Base-by-base conservation (phyloP, 1,140 invertebrate species). In the Bacillus rossius region DNA sequence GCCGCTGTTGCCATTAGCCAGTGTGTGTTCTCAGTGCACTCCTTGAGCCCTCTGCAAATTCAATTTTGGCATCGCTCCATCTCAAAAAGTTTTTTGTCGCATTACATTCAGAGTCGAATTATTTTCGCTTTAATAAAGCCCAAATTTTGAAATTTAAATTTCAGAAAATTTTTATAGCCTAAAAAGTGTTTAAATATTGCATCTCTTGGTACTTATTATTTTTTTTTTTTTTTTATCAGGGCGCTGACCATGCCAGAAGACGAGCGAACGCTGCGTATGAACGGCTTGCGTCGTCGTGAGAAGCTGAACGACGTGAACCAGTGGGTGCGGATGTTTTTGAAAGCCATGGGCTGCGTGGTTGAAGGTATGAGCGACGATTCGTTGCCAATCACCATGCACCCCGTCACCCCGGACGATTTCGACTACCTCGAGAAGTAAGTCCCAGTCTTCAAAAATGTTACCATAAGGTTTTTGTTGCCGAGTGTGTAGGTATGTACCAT, bases 231-330 rank as follows among this genome's bases (percentile, higher is more conserved):
- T 7, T 25, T 55, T 63, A 61, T 8, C 66, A 83, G 89, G 66
- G 92, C 91, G 0, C 72, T 94, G 1, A 91, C 88, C 20, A 96
- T 96, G 92, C 90, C 91, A 0, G 85, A 89, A 68, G 91, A 95
- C 65, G 92, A 95, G 70, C 76, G 90, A 10, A 87, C 86, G 19
- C 77, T 94, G 0, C 80, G 92, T 34, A 95, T 94, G 91, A 91
- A 88, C 59, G 86, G 91, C 65, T 73, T 95, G 8, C 76, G 91
- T 47, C 79, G 87, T 29, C 80, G 92, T 1, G 92, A 94, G 69
- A 84, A 85, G 65, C 76, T 87, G 29, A 85, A 90, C 67, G 91
- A 94, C 74, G 91, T 94, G 0, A 88, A 92, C 73, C 85, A 86
- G 67, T 94, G 92, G 92, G 91, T 93, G 81, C 86, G 86, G 63